Base-by-base conservation (phyloP, 2,113 vertebrate species). In the Peromyscus californicus region DNA sequence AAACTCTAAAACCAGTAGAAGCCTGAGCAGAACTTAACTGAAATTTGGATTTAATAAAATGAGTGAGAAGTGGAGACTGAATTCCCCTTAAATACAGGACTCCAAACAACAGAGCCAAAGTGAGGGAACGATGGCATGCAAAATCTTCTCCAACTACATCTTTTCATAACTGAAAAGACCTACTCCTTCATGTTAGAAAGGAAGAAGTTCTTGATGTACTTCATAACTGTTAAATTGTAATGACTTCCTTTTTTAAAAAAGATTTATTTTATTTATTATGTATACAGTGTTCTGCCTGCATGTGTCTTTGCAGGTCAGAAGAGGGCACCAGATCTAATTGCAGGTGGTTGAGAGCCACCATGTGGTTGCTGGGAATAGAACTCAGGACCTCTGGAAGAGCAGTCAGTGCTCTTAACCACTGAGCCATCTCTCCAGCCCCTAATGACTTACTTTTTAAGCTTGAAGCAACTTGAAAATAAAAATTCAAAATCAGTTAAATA, bases 31-130 rank as follows among this genome's bases (percentile, higher is more conserved):
- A 12, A 1, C 61, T 92, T 78, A 92, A 39, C 5, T 61, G 83
- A 93, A 24, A 97, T 82, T 61, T 78, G 78, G 19, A 91, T 91
- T 95, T 80, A 78, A 85, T 24, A 95, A 96, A 85, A 91, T 59
- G 33, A 91, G 33, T 2, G 5, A 42, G n/a, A 13, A 11, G 13
- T 80, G n/a, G 17, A 11, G 13, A 85, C 65, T 1, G 80, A 26
- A 85, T 65, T 67, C 15, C 72, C 92, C 29, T 91, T 89, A 89
- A 82, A 85, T 19, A 79, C 17, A 76, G 39, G 39, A 51, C n/a
- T 76, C 74, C n/a, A 94, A 95, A 24, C 26, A 88, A 91, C 7
- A 75, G 67, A 89, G 92, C 21, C 13, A 90, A 93, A 78, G 79
- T 19, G 42, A 7, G n/a, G 21, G 13, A 86, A 82, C 1, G 2